Conservation (phyloP, 1,140 invertebrate species). For the Dolichoris vasculosae region DNA sequence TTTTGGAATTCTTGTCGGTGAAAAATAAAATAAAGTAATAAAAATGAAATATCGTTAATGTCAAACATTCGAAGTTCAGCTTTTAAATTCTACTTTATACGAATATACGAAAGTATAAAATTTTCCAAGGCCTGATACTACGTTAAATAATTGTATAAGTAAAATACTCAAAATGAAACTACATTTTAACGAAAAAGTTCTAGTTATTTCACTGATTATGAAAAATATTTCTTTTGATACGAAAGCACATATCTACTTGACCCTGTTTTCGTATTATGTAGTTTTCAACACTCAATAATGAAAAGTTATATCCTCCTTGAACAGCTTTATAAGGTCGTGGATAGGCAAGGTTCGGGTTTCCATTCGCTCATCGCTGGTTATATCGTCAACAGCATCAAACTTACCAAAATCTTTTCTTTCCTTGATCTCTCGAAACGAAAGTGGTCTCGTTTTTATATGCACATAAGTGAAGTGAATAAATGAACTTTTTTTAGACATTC, state of each 20-base stretch:
- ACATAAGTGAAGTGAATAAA: background rate
- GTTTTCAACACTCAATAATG: slow-evolving; percentile 20
- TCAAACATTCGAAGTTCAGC: no score
- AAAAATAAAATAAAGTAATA: no score
- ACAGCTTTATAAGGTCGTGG: slow-evolving; percentile 25
- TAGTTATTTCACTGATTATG: background rate
- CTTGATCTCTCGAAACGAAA: background rate
- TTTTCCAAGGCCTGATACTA: no score
- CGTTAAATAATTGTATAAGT: background rate
- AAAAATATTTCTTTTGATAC: background rate
- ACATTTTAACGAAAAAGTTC: background rate
- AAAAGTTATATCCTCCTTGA: slow-evolving; percentile 44
- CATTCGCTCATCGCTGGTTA: background rate
- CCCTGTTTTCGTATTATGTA: background rate
- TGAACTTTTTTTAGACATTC: background rate
- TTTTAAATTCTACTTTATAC: no score
- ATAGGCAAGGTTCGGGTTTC: background rate
- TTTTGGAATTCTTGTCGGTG: no score
- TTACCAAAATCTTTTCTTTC: slow-evolving; percentile 12
- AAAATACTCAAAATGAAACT: background rate
- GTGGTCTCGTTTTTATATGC: background rate
- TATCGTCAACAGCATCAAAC: background rate
- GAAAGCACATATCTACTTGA: slow-evolving; percentile 5
- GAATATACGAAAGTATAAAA: no score
- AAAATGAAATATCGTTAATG: no score